Percentiles rank a stretch among this genome's conserved stretches.
These are phyloP conservation scores for Gopherus evgoodei DNA, from an alignment of 2,113 vertebrate genomes.

Conservation along the genomic window DNA sequence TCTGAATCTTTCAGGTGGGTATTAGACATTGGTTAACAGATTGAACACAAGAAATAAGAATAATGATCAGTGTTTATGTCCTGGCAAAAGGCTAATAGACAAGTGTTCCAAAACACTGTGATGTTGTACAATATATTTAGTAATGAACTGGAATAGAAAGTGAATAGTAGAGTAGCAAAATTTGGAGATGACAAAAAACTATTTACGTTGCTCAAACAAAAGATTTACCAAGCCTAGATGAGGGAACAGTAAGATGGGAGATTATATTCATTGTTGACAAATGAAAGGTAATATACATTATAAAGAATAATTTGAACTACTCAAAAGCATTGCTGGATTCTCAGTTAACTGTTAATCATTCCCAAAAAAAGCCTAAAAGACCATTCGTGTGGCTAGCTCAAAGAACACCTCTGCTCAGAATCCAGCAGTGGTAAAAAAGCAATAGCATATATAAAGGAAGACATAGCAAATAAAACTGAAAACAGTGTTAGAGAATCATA, in stretches of 20 bases:
- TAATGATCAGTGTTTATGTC: background rate
- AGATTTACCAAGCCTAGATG: background rate
- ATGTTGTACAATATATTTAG: background rate
- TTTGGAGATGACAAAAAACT: background rate
- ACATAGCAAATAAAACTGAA: background rate
- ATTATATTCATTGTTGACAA: background rate
- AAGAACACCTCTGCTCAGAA: background rate
- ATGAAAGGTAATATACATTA: background rate
- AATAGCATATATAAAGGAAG: background rate
- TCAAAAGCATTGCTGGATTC: background rate
- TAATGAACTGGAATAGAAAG: background rate
- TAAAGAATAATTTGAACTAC: background rate
- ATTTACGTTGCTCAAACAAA: background rate
- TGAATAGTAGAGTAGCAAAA: background rate
- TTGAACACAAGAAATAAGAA: background rate
- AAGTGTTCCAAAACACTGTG: background rate
- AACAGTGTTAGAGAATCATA: background rate
- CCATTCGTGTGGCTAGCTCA: background rate
- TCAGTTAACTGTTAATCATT: background rate
- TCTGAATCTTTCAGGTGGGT: slow-evolving; percentile 87
- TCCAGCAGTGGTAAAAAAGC: background rate
- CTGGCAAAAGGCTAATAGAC: background rate
- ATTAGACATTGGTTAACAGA: background rate
- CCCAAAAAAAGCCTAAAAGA: background rate
- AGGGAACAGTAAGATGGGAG: background rate